Evolutionary conservation across 2,888 invertebrate genomes (phyloP).

Genomic region (Drosophila kokeensis): DNA sequence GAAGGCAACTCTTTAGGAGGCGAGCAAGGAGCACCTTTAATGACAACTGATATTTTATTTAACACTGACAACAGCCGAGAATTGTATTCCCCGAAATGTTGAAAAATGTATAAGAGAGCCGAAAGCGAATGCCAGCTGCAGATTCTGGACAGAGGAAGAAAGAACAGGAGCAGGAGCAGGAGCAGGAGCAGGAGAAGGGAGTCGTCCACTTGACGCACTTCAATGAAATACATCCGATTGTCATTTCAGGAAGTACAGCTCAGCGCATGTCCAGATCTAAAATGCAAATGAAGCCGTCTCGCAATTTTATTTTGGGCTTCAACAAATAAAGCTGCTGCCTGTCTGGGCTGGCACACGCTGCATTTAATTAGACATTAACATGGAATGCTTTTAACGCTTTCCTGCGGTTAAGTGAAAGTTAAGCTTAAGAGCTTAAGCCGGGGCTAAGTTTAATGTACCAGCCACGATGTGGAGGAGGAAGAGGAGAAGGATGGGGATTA

Average conservation of each 20-base stretch:
- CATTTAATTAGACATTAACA: slow-evolving; percentile 79
- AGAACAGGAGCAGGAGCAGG: neutral
- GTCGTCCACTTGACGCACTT: slow-evolving; percentile 44
- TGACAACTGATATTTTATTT: slow-evolving; percentile 75
- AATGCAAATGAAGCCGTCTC: slow-evolving; percentile 70
- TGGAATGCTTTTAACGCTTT: slow-evolving; percentile 51
- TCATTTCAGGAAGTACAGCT: slow-evolving; percentile 44
- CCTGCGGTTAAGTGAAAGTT: slow-evolving; percentile 76
- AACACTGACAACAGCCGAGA: slow-evolving; percentile 70
- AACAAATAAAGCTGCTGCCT: slow-evolving; percentile 28
- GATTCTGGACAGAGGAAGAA: neutral
- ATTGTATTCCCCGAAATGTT: slow-evolving; percentile 65
- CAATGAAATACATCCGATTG: slow-evolving; percentile 76
- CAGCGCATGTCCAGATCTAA: slow-evolving; percentile 53
- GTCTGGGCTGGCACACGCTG: slow-evolving; percentile 35
- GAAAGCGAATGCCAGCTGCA: slow-evolving; percentile 9
- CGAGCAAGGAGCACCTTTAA: slow-evolving; percentile 50
- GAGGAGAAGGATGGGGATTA: neutral
- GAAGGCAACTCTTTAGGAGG: slow-evolving; percentile 38
- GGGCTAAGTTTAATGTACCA: slow-evolving; percentile 65
- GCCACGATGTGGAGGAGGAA: neutral
- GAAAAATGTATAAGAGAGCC: slow-evolving; percentile 54
- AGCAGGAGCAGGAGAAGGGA: slow-evolving; percentile 16
- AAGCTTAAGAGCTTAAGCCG: slow-evolving; percentile 65
- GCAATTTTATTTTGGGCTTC: slow-evolving; percentile 38